These are phyloP conservation scores for Helicolenus hilgendorfi DNA, from an alignment of 2,797 vertebrate species.

Conservation along the genomic window DNA sequence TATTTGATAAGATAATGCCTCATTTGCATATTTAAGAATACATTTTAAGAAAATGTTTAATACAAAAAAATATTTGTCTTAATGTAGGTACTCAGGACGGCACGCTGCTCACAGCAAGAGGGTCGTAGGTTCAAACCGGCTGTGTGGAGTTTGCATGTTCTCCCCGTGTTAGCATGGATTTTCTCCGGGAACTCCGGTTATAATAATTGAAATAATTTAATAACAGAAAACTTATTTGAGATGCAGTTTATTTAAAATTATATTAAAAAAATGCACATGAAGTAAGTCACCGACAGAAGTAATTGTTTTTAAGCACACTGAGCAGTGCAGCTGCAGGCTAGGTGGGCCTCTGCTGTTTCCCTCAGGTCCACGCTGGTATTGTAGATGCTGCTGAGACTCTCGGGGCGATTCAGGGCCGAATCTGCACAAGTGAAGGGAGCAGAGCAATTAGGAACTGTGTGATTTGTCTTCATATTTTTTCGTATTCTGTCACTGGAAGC, in stretches of 20 bases:
- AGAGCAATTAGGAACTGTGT: neutral
- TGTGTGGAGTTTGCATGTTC: too few relatives aligned
- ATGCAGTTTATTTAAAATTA: conserved; percentile 65
- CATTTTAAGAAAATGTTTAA: too few relatives aligned
- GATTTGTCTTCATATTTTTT: conserved; percentile 1
- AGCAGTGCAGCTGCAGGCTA: conserved; percentile 83
- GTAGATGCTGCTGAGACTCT: conserved; percentile 40
- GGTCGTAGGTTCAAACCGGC: too few relatives aligned
- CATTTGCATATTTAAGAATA: too few relatives aligned
- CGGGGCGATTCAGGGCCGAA: conserved; percentile 13
- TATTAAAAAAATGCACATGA: conserved; percentile 17
- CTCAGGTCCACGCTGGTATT: conserved; percentile 78
- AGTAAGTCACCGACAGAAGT: neutral
- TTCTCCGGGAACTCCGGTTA: neutral
- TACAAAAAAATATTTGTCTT: too few relatives aligned
- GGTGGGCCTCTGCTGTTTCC: conserved; percentile 77
- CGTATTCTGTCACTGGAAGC: neutral
- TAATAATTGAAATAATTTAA: neutral
- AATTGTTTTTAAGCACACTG: conserved; percentile 73
- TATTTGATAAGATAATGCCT: too few relatives aligned
- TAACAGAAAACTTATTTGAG: neutral
- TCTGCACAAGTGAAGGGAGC: conserved; percentile 53
- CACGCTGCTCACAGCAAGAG: too few relatives aligned
- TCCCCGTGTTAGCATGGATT: too few relatives aligned
- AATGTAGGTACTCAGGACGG: too few relatives aligned